Percentiles rank a stretch among this genome's conserved stretches.
These are phyloP conservation scores for Tricholauxania praeusta DNA, from an alignment of 2,888 invertebrate species.

Conservation along the genomic window DNA sequence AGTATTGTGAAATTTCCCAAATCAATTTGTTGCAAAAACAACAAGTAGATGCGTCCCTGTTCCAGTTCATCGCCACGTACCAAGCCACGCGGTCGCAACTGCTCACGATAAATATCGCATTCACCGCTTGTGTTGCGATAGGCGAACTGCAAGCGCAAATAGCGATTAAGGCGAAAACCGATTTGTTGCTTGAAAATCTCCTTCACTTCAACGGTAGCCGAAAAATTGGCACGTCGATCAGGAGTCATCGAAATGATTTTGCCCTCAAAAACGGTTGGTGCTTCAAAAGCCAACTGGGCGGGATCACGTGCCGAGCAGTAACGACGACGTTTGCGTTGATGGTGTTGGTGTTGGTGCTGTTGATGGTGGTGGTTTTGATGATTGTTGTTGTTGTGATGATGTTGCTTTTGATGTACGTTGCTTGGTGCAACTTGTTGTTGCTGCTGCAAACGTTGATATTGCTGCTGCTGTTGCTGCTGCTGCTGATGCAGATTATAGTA, in stretches of 20 bases:
- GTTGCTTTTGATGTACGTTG: constrained; percentile 37
- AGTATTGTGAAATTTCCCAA: constrained; percentile 67
- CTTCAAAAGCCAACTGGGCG: constrained; percentile 74
- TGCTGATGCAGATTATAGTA: constrained; percentile 33
- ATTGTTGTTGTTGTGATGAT: constrained; percentile 32
- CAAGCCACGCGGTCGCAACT: constrained; percentile 62
- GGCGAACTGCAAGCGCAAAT: constrained; percentile 65
- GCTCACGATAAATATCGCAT: constrained; percentile 67
- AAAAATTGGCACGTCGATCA: constrained; percentile 72
- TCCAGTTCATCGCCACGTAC: constrained; percentile 65
- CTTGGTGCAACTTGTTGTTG: constrained; percentile 28
- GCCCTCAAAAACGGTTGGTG: constrained; percentile 77
- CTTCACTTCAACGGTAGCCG: constrained; percentile 76
- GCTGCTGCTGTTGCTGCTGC: constrained; percentile 44
- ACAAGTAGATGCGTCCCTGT: constrained; percentile 64
- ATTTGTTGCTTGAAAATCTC: constrained; percentile 74
- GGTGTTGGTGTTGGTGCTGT: constrained; percentile 50
- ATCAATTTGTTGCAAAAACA: constrained; percentile 67
- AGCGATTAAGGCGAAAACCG: constrained; percentile 62
- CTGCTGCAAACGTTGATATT: constrained; percentile 41
- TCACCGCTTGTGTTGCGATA: constrained; percentile 64
- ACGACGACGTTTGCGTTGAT: constrained; percentile 58
- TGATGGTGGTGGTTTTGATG: constrained; percentile 41
- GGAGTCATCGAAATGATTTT: constrained; percentile 75
- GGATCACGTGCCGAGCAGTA: constrained; percentile 76